Conservation (phyloP, 2,113 vertebrate genomes). For the Charina bottae region DNA sequence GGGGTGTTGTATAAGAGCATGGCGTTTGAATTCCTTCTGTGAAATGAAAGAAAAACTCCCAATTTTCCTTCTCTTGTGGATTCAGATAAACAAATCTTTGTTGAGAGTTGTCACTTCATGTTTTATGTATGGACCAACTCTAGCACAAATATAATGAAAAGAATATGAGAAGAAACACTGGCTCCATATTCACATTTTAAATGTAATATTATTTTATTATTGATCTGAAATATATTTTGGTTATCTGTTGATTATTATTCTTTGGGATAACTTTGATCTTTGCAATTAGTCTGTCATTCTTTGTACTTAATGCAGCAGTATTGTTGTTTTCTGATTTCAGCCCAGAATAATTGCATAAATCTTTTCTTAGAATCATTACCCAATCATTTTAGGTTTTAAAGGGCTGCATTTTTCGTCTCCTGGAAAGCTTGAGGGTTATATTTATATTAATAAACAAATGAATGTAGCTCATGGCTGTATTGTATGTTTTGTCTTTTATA, state of each 20-base stretch:
- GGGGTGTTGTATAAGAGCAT: conserved; percentile 31
- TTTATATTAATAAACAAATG: conserved; percentile 41
- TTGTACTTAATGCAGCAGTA: neutral
- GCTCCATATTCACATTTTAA: neutral
- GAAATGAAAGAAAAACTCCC: neutral
- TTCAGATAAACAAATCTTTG: neutral
- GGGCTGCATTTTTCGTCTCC: conserved; percentile 21
- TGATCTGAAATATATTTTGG: neutral
- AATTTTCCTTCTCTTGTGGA: neutral
- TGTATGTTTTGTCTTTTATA: conserved; percentile 42
- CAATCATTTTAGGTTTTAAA: conserved; percentile 7
- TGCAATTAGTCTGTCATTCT: neutral
- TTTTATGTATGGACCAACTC: neutral
- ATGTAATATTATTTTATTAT: neutral
- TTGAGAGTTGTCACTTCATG: neutral
- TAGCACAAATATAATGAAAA: neutral
- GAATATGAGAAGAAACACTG: neutral
- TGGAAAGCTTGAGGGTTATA: conserved; percentile 7
- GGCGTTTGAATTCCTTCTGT: neutral
- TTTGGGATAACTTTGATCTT: neutral
- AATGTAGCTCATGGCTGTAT: conserved; percentile 22
- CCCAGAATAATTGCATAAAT: neutral
- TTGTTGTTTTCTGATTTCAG: neutral
- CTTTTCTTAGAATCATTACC: neutral
- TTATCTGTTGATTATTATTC: neutral